Evolutionary conservation across 2,888 invertebrate genomes (phyloP), one percentile per base, ranked within the genome.

Genomic region (Argyresthia goedartella): DNA sequence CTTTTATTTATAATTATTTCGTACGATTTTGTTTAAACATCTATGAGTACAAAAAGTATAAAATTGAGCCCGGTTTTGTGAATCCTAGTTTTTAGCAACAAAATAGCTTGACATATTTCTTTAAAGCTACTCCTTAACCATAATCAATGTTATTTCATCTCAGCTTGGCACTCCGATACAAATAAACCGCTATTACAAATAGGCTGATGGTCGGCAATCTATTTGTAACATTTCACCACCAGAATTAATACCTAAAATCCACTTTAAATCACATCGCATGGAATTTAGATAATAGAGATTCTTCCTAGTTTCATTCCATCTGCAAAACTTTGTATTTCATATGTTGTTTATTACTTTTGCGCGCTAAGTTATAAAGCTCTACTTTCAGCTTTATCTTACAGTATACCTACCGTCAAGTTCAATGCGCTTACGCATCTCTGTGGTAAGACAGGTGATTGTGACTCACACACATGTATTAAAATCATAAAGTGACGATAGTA

Each of bases 1-100:
- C n/a, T n/a, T n/a, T n/a, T n/a, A n/a, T n/a, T n/a, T n/a, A n/a
- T 52, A 58, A 59, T 58, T 67, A 33, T 52, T 48, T 53, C 53
- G 16, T 33, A 9, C 42, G 8, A 11, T 48, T 14, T 36, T 35
- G 3, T 13, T 9, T 35, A 35, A 41, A 49, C 41, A 49, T 9
- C 47, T 47, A 47, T 13, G 35, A 47, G 48, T 48, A 48, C 6
- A 48, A 36, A 48, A 15, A 15, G 14, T 36, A 48, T 14, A 36
- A 48, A 39, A 48, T 48, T 48, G 48, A 48, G 48, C 48, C 46
- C 48, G 48, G 4, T 48, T 35, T 35, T 35, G 48, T 48, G 48
- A 36, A 35, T 36, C 35, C 48, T 35, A 35, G 34, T 34, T 47
- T 1, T 47, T 47, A 44, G 9, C 16, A 44, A 16, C 16, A n/a